Base-by-base conservation (phyloP, 2,113 vertebrate genomes). In the Hymenochirus boettgeri region DNA sequence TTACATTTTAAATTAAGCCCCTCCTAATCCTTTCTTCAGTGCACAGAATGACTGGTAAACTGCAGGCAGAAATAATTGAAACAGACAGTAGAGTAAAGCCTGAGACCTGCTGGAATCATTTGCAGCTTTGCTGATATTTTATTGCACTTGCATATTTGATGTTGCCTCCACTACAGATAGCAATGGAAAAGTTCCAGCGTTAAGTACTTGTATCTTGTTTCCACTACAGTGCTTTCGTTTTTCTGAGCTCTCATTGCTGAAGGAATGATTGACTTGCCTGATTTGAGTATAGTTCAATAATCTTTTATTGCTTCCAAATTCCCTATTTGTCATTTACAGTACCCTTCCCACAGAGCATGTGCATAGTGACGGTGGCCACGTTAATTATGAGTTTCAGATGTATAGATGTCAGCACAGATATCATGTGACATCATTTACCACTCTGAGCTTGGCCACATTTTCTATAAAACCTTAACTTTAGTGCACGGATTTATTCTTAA, bases 101-200 rank as follows among this genome's bases (percentile, higher is more conserved):
- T 12, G 7, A 3, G 19, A 21, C 46, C 18, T 22, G 18, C 13
- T 48, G 7, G 19, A 48, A 5, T 21, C 22, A 22, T 48, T 48
- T 22, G 19, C 46, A 48, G 46, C 19, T 48, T 48, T 23, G 46
- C 46, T 48, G 46, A 22, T 48, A 48, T 48, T 48, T 48, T 48
- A 22, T 21, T 48, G 19, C 46, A 22, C 18, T 23, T 11, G 13
- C 46, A 46, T 46, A 3, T 46, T 42, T 22, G 7, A 23, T 48
- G 46, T 12, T 46, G 42, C 21, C 19, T 21, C 18, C 8, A 8
- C 46, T 23, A 12, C 46, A 48, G 46, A 48, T 23, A 48, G 46
- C 46, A 23, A 23, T 48, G 46, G 46, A 23, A 6, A 11, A 7
- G 18, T 48, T 48, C 46, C 46, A 22, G 21, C 21, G 46, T 22